Evolutionary conservation across 2,113 vertebrate genomes (phyloP).

Genomic region (Osmerus mordax): DNA sequence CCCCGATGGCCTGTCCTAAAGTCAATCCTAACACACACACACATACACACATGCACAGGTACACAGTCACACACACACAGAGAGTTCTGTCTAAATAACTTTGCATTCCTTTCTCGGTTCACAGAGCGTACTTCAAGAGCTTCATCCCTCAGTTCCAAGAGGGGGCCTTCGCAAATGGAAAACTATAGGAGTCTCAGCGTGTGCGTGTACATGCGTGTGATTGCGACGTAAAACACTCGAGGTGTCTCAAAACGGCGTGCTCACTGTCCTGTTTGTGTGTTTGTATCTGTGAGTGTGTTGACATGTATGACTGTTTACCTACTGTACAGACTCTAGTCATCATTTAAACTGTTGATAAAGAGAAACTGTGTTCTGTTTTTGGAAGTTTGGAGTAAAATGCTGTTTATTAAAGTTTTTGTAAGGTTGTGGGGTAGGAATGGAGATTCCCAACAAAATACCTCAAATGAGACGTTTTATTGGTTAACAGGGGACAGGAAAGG

Average conservation of each 20-base stretch:
- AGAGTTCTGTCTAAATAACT: not conserved
- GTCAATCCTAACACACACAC: not conserved
- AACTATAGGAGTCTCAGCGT: conserved; percentile 77
- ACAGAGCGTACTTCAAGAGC: conserved; percentile 92
- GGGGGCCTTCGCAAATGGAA: conserved; percentile 95
- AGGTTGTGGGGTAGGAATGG: conserved; percentile 3
- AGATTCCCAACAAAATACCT: not conserved
- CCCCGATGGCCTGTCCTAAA: not conserved
- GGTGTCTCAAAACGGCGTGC: not conserved
- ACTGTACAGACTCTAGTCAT: too few relatives aligned
- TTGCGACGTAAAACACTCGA: not conserved
- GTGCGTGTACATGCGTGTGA: conserved; percentile 39
- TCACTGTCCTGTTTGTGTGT: conserved; percentile 38
- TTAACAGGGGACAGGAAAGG: not conserved
- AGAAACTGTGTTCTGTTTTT: too few relatives aligned
- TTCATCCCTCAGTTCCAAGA: conserved; percentile 99
- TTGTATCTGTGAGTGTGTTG: conserved; percentile 14
- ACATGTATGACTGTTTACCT: not conserved
- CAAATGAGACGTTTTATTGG: not conserved
- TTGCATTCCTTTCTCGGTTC: conserved; percentile 19
- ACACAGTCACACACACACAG: not conserved
- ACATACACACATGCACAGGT: not conserved
- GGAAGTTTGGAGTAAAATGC: not conserved
- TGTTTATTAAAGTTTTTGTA: not conserved
- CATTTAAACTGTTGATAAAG: too few relatives aligned